Evolutionary conservation across 2,888 invertebrate species (phyloP).

Genomic region (Noctua pronuba): DNA sequence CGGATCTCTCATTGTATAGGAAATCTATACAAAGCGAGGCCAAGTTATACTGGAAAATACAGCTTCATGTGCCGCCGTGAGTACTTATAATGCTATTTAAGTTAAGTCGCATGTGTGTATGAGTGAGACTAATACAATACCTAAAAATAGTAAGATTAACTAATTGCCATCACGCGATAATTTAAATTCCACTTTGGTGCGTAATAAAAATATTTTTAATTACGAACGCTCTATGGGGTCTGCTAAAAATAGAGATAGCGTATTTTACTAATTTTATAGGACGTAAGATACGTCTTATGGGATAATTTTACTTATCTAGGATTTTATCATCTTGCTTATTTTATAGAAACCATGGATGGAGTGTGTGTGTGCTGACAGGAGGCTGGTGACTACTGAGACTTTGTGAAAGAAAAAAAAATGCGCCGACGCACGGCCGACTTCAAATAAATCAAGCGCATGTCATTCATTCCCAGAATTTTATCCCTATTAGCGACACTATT

Average conservation of each 20-base stretch:
- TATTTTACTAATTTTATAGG: not conserved
- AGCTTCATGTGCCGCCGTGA: too few relatives aligned
- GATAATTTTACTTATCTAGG: not conserved
- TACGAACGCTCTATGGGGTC: not conserved
- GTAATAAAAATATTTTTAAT: conserved; percentile 8
- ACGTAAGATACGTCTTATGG: not conserved
- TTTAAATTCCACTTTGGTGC: conserved; percentile 5
- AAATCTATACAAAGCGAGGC: too few relatives aligned
- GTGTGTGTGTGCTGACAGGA: too few relatives aligned
- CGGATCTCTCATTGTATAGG: too few relatives aligned
- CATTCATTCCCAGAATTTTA: too few relatives aligned
- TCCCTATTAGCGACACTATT: too few relatives aligned
- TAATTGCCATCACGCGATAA: not conserved
- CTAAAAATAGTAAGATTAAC: not conserved
- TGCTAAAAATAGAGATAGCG: not conserved
- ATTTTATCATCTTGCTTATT: not conserved
- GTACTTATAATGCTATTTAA: not conserved
- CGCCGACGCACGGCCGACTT: too few relatives aligned
- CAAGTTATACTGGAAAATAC: too few relatives aligned
- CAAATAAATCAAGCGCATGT: too few relatives aligned
- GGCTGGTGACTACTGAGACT: too few relatives aligned
- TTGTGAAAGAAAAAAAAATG: too few relatives aligned
- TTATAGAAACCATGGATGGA: too few relatives aligned
- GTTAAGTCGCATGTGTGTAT: not conserved
- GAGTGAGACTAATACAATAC: not conserved